Conservation (phyloP, 37 sponge, comb jelly and placozoan species). For the Spongia lamella region DNA sequence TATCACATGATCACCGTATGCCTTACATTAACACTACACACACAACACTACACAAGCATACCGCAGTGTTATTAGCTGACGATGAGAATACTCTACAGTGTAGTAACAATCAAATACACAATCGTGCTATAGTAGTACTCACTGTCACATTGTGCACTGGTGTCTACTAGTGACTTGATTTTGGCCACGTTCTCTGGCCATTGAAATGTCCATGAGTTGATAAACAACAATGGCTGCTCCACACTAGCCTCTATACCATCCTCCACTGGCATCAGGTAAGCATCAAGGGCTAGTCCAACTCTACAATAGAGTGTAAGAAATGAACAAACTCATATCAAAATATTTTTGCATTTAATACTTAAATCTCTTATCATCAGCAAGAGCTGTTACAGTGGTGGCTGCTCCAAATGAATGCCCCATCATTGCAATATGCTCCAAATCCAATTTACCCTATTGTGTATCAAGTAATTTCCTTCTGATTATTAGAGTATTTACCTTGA, state of each 20-base stretch:
- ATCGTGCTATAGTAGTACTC: too few species aligned
- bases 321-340: too few species aligned
- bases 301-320: background rate
- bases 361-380: constrained; percentile 61
- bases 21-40: too few species aligned
- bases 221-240: constrained; percentile 64
- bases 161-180: constrained; percentile 38
- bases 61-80: too few species aligned
- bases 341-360: constrained; percentile 15
- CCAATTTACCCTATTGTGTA: constrained; percentile 42
- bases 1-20: too few species aligned
- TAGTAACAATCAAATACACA: too few species aligned
- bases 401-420: constrained; percentile 85
- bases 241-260: constrained; percentile 7
- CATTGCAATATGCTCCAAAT: constrained; percentile 42
- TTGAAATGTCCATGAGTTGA: constrained; percentile 67
- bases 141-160: too few species aligned
- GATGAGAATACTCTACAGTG: too few species aligned
- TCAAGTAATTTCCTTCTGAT: background rate
- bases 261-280: constrained; percentile 66
- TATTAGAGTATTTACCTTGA: constrained; percentile 41
- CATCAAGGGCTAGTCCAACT: constrained; percentile 58
- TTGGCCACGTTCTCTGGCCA: constrained; percentile 51
- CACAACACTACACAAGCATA: too few species aligned
- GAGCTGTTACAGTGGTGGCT: constrained; percentile 54